Evolutionary conservation across 2,888 invertebrate genomes (phyloP), one percentile per base, ranked within the genome.

Genomic region (Acleris cristana): DNA sequence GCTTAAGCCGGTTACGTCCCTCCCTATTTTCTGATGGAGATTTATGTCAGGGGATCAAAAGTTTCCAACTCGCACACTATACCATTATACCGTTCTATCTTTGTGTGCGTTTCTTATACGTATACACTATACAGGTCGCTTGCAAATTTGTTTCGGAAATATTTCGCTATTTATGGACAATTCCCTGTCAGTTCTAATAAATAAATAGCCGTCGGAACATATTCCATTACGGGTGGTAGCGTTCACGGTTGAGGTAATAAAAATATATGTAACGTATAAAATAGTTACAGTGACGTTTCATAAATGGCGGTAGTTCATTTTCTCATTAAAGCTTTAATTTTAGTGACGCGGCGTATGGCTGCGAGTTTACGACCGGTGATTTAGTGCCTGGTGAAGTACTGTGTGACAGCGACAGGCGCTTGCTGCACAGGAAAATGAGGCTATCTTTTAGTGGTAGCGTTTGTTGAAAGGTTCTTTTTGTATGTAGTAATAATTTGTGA

Each of bases 31-130:
- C 88, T 90, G 92, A 92, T 92, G 91, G 90, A 91, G 92, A 92
- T 92, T 92, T 92, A 92, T 92, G 90, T 90, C 86, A 84, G 85
- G 88, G 92, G 91, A 92, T 92, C 92, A 92, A 92, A 92, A 92
- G 89, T 92, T 92, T 89, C 81, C 81, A 84, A 83, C 87, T 83
- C 86, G 81, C 87, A 84, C 86, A 85, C 82, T 79, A 81, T 74
- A 73, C 74, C 73, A 73, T 34, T 34, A 68, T 66, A 73, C 64
- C 70, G 70, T 71, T 75, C 40, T 14, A 73, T 77, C 64, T 66
- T 69, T 80, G 78, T 81, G 80, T 80, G 77, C 71, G 76, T 77
- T 78, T 78, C 34, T 56, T 30, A 55, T 69, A 61, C 70, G 60
- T 63, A 63, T 51, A 56, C 45, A 57, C 58, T 63, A 63, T 51